Evolutionary conservation across 1,140 invertebrate genomes (phyloP).

Genomic region (Zaprionus taronus): DNA sequence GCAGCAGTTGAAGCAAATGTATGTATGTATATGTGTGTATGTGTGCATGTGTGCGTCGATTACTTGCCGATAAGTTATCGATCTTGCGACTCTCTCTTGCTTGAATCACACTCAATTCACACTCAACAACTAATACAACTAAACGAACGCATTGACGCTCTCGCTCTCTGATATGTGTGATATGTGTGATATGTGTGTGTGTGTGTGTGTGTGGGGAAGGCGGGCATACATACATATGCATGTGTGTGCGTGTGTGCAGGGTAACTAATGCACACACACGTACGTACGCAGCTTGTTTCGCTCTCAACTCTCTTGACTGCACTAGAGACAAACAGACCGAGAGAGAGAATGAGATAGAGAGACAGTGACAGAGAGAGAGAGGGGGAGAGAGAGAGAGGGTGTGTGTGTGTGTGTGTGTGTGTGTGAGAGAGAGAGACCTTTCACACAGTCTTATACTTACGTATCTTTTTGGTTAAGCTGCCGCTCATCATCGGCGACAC

Average conservation of each 20-base stretch:
- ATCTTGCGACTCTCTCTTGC: slow-evolving; percentile 13
- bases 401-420: slow-evolving; percentile 12
- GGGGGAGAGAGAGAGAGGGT: slow-evolving; percentile 1
- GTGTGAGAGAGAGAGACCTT: slow-evolving; percentile 11
- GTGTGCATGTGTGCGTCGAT: slow-evolving; percentile 6
- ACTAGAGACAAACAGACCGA: background rate
- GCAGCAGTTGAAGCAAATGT: slow-evolving; percentile 8
- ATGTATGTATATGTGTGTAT: slow-evolving; percentile 19
- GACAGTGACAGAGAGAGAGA: slow-evolving; percentile 1
- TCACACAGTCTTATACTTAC: slow-evolving; percentile 88
- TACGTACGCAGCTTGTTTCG: background rate
- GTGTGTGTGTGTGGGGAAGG: background rate
- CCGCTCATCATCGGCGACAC: slow-evolving; percentile 87
- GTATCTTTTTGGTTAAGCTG: slow-evolving; percentile 92
- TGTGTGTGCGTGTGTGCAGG: background rate
- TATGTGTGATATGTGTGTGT: background rate
- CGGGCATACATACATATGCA: background rate
- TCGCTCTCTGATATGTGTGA: background rate
- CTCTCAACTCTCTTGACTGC: background rate
- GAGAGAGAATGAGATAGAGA: background rate
- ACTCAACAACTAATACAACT: background rate
- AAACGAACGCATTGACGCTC: slow-evolving; percentile 4
- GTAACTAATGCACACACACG: background rate
- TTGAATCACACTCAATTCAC: background rate
- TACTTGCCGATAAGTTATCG: background rate